Evolutionary conservation across 2,888 invertebrate genomes (phyloP).

Genomic region (Stegophylla sp.): DNA sequence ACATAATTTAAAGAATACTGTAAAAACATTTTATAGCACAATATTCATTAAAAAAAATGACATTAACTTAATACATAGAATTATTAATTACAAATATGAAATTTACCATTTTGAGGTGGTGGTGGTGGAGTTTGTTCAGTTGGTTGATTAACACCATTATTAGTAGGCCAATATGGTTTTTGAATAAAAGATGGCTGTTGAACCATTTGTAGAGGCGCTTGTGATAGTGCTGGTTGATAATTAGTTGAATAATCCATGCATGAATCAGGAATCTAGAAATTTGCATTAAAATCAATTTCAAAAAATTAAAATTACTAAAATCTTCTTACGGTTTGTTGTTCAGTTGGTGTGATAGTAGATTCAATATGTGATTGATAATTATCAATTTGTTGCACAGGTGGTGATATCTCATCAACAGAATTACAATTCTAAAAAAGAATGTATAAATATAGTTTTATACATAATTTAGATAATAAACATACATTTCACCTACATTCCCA

Average conservation of each 20-base stretch:
- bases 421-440: constrained; percentile 33
- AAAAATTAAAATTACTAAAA: constrained; percentile 16
- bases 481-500: constrained; percentile 26
- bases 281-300: not conserved
- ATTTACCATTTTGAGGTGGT: constrained; percentile 51
- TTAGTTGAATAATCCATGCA: constrained; percentile 32
- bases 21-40: constrained; percentile 14
- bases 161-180: constrained; percentile 49
- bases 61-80: constrained; percentile 13
- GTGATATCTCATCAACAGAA: not conserved
- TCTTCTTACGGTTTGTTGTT: constrained; percentile 45
- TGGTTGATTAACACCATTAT: constrained; percentile 33
- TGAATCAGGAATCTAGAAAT: constrained; percentile 44
- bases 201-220: constrained; percentile 32
- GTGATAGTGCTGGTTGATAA: constrained; percentile 26
- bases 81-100: constrained; percentile 23
- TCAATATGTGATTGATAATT: constrained; percentile 36
- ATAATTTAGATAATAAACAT: constrained; percentile 1
- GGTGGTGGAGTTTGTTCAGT: constrained; percentile 15
- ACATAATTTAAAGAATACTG: constrained; percentile 33
- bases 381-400: constrained; percentile 35
- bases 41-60: constrained; percentile 24
- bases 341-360: constrained; percentile 21
- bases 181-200: constrained; percentile 6
- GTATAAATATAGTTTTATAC: not conserved